Evolutionary conservation across 2,888 invertebrate genomes (phyloP), one percentile per base, ranked within the genome.

Genomic region (Drosophila differens): DNA sequence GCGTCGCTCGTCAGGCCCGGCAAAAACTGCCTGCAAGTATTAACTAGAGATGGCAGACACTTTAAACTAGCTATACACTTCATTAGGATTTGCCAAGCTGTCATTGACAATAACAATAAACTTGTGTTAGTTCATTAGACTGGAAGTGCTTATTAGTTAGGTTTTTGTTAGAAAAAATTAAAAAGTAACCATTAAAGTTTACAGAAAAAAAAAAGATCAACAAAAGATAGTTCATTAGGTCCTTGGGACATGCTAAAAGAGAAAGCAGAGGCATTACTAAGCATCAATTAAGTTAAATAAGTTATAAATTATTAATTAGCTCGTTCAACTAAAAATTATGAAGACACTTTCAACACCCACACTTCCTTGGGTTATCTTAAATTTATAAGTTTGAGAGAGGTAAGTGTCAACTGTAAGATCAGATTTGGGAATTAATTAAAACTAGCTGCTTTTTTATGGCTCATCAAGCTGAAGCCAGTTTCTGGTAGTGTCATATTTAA

Each of bases 1-100:
- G 83, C 81, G 75, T 85, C 71, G 80, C 77, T 82, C 85, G 76
- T 82, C 85, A 87, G 74, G 51, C 70, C 22, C 58, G 49, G 63
- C 57, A 30, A 69, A 65, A 37, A 37, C 37, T 54, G 71, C 51
- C 37, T 16, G 49, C 66, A 61, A 49, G 52, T 39, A 49, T 22
- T 47, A 51, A 33, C 49, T 75, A 76, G 82, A 57, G 80, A 80
- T 80, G 78, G 44, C 35, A 73, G 28, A 64, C 51, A 53, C 41
- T 14, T 39, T 28, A 41, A 39, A 71, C 37, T 47, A 49, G 37
- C 28, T n/a, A 14, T n/a, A 39, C 22, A 64, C 64, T 64, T 64
- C 4, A 51, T 64, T 51, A 33, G n/a, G 41, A 58, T 16, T 5
- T 22, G 22, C 16, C 47, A 47, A 47, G 47, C 47, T 25, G 47